These are phyloP conservation scores for Prunella fulvescens DNA, from an alignment of 2,113 vertebrate species.

Conservation along the genomic window DNA sequence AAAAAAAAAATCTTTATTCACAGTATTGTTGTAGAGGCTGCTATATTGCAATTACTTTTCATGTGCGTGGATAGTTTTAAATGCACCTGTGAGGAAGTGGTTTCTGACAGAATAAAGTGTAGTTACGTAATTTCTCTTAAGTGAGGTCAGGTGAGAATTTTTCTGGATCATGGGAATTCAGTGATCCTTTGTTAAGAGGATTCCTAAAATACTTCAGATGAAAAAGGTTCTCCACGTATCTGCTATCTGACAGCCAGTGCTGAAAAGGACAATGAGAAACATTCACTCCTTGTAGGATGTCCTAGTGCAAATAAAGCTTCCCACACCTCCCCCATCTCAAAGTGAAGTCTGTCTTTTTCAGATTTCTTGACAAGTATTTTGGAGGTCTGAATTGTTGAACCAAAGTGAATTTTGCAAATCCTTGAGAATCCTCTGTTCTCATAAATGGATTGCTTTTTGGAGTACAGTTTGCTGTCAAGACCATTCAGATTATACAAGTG, in stretches of 20 bases:
- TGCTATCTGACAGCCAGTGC: background rate
- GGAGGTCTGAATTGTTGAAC: background rate
- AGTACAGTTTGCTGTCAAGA: background rate
- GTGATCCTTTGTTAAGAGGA: conserved; percentile 24
- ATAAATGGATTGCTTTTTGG: background rate
- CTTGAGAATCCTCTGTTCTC: background rate
- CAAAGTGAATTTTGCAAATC: background rate
- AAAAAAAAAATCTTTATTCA: background rate
- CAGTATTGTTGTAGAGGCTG: background rate
- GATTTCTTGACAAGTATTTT: background rate
- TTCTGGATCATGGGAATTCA: background rate
- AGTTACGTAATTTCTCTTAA: background rate
- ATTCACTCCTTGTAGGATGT: background rate
- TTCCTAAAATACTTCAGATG: conserved; percentile 12
- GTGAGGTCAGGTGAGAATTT: background rate
- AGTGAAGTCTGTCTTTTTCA: background rate
- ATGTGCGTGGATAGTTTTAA: background rate
- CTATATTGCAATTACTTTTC: background rate
- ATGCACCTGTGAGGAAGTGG: background rate
- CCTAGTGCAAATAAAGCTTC: background rate
- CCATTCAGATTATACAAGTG: background rate
- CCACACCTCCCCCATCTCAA: no score
- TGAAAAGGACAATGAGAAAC: background rate
- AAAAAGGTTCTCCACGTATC: background rate
- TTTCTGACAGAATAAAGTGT: background rate